phyloP scores from a whole-genome alignment of 1,140 invertebrate species.

The Chionoecetes opilio region DNA sequence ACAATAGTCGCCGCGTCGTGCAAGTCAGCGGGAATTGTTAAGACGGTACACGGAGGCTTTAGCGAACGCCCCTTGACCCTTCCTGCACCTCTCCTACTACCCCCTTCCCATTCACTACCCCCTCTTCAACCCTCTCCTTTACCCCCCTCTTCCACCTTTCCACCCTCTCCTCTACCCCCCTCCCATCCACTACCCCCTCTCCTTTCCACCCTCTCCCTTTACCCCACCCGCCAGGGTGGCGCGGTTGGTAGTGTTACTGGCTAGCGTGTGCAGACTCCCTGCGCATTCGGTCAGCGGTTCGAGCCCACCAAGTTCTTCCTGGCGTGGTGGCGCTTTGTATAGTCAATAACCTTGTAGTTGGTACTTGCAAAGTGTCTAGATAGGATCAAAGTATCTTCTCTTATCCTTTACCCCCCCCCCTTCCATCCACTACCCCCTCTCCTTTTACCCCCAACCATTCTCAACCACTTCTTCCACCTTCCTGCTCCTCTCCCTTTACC shows the following conservation, averaged over 20 bases:
- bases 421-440: background rate
- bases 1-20: background rate
- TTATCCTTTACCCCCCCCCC: background rate
- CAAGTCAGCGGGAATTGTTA: conserved; percentile 15
- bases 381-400: too few relatives aligned
- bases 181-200: too few relatives aligned
- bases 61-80: background rate
- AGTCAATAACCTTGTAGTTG: too few relatives aligned
- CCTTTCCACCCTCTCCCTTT: background rate
- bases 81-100: background rate
- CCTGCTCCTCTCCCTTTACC: background rate
- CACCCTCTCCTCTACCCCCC: too few relatives aligned
- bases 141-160: background rate
- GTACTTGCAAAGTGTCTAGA: too few relatives aligned
- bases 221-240: too few relatives aligned
- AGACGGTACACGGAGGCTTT: background rate
- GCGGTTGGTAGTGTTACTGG: too few relatives aligned
- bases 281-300: too few relatives aligned
- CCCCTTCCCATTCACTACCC: background rate
- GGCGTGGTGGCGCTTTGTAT: too few relatives aligned
- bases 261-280: too few relatives aligned
- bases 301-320: too few relatives aligned
- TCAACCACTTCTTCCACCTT: background rate
- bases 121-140: background rate
- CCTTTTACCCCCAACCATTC: background rate